Percentiles rank a stretch among this genome's conserved stretches.
These are phyloP conservation scores for Trochalopteron elliotii DNA, from an alignment of 2,113 vertebrate species.

Conservation along the genomic window DNA sequence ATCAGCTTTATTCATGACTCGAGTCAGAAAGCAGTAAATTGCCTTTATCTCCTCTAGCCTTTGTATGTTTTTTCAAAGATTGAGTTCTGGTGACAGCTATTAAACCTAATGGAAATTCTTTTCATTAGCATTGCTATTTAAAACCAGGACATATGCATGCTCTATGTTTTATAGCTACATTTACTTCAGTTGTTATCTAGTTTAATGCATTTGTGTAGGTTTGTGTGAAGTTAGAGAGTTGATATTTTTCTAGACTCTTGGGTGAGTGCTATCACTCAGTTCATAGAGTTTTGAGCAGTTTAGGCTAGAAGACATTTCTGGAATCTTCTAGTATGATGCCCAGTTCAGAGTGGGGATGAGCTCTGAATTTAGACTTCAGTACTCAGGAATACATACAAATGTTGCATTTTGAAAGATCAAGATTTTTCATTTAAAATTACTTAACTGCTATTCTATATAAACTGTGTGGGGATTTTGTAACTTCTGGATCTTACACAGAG, in stretches of 20 bases:
- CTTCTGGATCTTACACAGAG: neutral
- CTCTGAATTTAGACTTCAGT: neutral
- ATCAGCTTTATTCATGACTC: neutral
- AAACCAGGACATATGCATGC: neutral
- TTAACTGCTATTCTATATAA: neutral
- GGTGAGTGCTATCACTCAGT: rapidly evolving
- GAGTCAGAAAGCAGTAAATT: neutral
- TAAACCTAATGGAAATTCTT: neutral
- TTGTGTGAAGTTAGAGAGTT: neutral
- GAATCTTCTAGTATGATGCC: neutral
- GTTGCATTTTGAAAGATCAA: neutral
- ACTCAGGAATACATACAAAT: neutral
- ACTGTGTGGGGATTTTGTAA: neutral
- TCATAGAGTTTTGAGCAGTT: neutral
- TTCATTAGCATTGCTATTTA: neutral
- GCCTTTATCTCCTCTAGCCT: neutral
- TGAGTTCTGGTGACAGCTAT: neutral
- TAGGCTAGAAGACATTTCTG: neutral
- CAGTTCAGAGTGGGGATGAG: neutral
- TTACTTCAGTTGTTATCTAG: neutral
- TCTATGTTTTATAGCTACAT: neutral
- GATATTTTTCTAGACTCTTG: neutral
- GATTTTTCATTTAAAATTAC: neutral
- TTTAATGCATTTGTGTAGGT: neutral
- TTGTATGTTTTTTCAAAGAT: neutral